These are phyloP conservation scores for Exocentrus adspersus DNA, from an alignment of 2,888 invertebrate species.

Conservation along the genomic window DNA sequence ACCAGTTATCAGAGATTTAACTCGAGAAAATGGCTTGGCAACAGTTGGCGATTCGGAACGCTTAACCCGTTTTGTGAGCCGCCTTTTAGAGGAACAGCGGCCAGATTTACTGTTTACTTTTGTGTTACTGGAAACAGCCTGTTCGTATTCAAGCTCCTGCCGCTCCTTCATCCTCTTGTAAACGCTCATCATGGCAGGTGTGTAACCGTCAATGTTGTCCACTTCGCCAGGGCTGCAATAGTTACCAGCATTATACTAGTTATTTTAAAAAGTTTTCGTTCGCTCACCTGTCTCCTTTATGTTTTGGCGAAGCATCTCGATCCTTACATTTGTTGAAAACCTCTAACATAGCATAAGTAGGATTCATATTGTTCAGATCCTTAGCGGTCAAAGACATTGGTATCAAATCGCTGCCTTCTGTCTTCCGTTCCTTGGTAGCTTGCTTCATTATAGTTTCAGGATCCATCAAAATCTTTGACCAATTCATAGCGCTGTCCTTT, in stretches of 20 bases:
- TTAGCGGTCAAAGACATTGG: conserved; percentile 61
- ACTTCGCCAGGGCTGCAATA: conserved; percentile 27
- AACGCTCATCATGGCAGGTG: conserved; percentile 69
- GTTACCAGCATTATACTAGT: no score
- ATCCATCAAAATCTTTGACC: conserved; percentile 74
- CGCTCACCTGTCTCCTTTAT: conserved; percentile 54
- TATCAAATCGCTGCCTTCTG: conserved; percentile 62
- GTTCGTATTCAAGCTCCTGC: conserved; percentile 60
- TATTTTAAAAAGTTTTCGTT: no score
- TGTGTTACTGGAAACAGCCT: conserved; percentile 14
- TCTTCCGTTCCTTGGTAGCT: conserved; percentile 58
- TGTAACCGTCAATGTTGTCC: conserved; percentile 63
- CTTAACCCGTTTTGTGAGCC: conserved; percentile 26
- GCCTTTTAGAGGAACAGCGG: conserved; percentile 18
- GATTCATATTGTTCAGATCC: conserved; percentile 67
- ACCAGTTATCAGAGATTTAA: conserved; percentile 28
- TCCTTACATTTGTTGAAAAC: conserved; percentile 72
- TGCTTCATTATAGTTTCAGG: conserved; percentile 72
- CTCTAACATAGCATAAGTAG: conserved; percentile 78
- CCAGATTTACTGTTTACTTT: conserved; percentile 14
- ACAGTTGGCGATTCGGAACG: conserved; percentile 29
- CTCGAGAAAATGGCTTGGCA: conserved; percentile 7
- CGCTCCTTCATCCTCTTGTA: conserved; percentile 65
- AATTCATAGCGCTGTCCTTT: conserved; percentile 68
- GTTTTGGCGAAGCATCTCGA: conserved; percentile 61